Evolutionary conservation across 2,113 vertebrate genomes (phyloP), one percentile per base, ranked within the genome.

Genomic region (Zosterops japonicus): DNA sequence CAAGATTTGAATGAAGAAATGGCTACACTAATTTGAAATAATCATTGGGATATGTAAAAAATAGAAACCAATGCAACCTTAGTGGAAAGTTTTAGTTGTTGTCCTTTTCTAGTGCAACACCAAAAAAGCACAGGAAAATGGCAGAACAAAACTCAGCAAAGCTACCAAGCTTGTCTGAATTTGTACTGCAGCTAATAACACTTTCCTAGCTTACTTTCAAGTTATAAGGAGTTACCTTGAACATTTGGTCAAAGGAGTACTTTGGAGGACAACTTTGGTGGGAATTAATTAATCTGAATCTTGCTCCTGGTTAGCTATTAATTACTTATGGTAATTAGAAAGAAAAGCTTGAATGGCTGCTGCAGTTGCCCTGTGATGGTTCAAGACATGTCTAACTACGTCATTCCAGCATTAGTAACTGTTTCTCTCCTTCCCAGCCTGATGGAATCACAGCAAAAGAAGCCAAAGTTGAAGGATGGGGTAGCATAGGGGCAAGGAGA

Each of bases 261-360:
- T 94, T 93, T 47, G 47, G 69, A 85, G 1, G 8, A 63, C 31
- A 90, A 28, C 25, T 85, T 83, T n/a, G 36, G 65, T 50, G 52
- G 52, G 42, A 94, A 75, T 86, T 67, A 88, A 92, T 94, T 94
- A 71, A 79, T 83, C 39, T 63, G 56, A 92, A 83, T 36, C 33
- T 88, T 95, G 56, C 83, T 88, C 11, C 52, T 49, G 70, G 70
- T 31, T 83, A 75, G 65, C 39, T 79, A 75, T 88, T 88, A 92
- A 79, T 85, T 88, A 83, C 53, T 71, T 79, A 68, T 3, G 18
- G 39, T 79, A 90, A 95, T 92, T 63, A 85, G 67, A 79, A 88
- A 83, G 60, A 57, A 85, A 94, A 75, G 39, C 39, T 67, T 76
- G 42, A 83, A 57, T 55, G 42, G 61, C 46, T 88, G 56, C 68